Conservation (phyloP, 2,113 vertebrate genomes). For the Hepsetus odoe region DNA sequence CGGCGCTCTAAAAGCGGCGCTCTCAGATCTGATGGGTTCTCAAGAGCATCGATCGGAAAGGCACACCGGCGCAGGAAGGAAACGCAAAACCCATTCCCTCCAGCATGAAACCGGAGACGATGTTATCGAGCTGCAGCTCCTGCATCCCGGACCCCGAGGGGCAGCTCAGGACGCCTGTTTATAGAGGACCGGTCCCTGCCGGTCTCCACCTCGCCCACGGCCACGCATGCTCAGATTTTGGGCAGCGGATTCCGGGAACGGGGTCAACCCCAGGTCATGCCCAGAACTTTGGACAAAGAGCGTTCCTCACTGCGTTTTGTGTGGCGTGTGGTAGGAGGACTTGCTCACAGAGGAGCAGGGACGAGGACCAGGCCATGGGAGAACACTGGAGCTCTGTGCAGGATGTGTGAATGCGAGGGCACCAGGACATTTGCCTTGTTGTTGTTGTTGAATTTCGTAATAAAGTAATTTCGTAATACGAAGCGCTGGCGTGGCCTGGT, state of each 20-base stretch:
- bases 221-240: background rate
- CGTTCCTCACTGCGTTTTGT: background rate
- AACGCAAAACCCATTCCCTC: slow-evolving; percentile 56
- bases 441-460: background rate
- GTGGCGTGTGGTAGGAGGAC: slow-evolving; percentile 6
- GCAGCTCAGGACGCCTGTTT: slow-evolving; percentile 46
- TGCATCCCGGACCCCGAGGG: slow-evolving; percentile 48
- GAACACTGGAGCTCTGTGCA: background rate
- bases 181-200: slow-evolving; percentile 37
- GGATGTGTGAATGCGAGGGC: background rate
- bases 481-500: no score
- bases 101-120: slow-evolving; percentile 64
- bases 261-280: slow-evolving; percentile 28
- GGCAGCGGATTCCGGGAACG: background rate
- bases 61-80: slow-evolving; percentile 62
- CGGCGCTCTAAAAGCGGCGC: background rate
- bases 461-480: no score
- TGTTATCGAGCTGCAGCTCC: slow-evolving; percentile 61
- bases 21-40: slow-evolving; percentile 63
- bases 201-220: slow-evolving; percentile 51
- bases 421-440: slow-evolving; percentile 11
- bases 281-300: background rate
- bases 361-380: background rate
- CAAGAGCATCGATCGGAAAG: slow-evolving; percentile 73
- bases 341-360: slow-evolving; percentile 1